A percentile compares a stretch with the other conserved stretches of the same genome.
Conservation (phyloP, 2,888 invertebrate species). For the Dolichopus griseipennis region DNA sequence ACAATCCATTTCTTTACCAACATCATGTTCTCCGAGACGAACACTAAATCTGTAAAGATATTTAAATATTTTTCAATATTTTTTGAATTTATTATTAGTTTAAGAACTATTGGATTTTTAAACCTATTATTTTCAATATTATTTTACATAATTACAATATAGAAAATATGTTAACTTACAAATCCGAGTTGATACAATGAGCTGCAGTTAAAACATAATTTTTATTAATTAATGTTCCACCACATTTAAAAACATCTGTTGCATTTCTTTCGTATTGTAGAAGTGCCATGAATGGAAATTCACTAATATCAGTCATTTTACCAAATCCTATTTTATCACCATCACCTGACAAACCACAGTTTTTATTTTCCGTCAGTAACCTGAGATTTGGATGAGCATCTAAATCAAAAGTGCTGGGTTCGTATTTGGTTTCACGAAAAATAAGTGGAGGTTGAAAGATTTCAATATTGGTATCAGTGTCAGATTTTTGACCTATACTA, state of each 20-base stretch:
- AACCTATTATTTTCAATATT: too few relatives aligned
- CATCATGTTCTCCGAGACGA: conserved; percentile 43
- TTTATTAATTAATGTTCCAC: conserved; percentile 26
- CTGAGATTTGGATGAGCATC: neutral
- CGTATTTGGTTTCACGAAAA: too few relatives aligned
- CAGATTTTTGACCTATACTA: too few relatives aligned
- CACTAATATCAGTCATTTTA: conserved; percentile 49
- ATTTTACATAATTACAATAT: too few relatives aligned
- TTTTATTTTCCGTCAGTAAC: neutral
- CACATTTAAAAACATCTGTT: conserved; percentile 31
- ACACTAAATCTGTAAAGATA: conserved; percentile 31
- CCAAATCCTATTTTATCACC: conserved; percentile 52
- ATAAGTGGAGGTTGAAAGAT: too few relatives aligned
- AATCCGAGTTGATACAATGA: conserved; percentile 24
- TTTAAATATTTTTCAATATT: too few relatives aligned
- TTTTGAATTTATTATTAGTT: too few relatives aligned
- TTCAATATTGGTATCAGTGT: too few relatives aligned
- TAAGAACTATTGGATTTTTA: neutral
- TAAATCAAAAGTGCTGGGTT: neutral
- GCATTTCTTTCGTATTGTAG: conserved; percentile 46
- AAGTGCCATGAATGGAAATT: conserved; percentile 67
- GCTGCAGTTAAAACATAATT: conserved; percentile 29
- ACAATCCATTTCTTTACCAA: conserved; percentile 34
- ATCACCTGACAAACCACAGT: neutral
- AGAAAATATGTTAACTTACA: conserved; percentile 18